Evolutionary conservation across 2,888 invertebrate genomes (phyloP).

Genomic region (Papilio elwesi): DNA sequence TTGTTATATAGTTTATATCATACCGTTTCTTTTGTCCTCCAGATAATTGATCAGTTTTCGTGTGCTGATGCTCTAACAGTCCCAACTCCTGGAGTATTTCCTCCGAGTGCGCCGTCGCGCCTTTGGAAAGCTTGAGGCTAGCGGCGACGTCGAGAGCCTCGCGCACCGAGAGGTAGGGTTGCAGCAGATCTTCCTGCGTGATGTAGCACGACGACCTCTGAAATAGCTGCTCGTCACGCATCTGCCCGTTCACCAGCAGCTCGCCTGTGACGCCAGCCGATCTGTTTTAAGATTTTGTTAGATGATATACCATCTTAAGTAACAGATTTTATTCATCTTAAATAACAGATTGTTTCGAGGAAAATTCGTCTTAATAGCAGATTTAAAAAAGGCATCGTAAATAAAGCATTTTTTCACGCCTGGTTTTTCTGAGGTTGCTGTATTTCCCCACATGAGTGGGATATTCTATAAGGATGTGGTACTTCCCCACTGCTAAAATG

Average conservation of each 20-base stretch:
- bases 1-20: constrained; percentile 2
- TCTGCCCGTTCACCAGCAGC: constrained; percentile 87
- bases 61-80: constrained; percentile 85
- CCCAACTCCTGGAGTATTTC: constrained; percentile 86
- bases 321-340: too few relatives aligned
- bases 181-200: constrained; percentile 90
- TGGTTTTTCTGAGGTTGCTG: too few relatives aligned
- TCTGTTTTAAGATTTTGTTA: constrained; percentile 62
- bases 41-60: constrained; percentile 86
- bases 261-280: constrained; percentile 87
- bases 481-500: too few relatives aligned
- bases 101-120: constrained; percentile 72
- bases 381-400: too few relatives aligned
- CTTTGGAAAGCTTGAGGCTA: constrained; percentile 87
- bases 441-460: too few relatives aligned
- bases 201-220: constrained; percentile 91
- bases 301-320: too few relatives aligned
- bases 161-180: constrained; percentile 88
- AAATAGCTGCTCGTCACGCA: constrained; percentile 86
- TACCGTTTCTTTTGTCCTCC: constrained; percentile 91
- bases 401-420: too few relatives aligned
- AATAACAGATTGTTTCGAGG: too few relatives aligned
- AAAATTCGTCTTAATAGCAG: too few relatives aligned
- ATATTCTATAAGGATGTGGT: too few relatives aligned
- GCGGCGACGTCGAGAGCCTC: constrained; percentile 92